A percentile compares a stretch with the other conserved stretches of the same genome.
phyloP scores from a whole-genome alignment of 1,140 invertebrate species.

The Mamestra configurata region DNA sequence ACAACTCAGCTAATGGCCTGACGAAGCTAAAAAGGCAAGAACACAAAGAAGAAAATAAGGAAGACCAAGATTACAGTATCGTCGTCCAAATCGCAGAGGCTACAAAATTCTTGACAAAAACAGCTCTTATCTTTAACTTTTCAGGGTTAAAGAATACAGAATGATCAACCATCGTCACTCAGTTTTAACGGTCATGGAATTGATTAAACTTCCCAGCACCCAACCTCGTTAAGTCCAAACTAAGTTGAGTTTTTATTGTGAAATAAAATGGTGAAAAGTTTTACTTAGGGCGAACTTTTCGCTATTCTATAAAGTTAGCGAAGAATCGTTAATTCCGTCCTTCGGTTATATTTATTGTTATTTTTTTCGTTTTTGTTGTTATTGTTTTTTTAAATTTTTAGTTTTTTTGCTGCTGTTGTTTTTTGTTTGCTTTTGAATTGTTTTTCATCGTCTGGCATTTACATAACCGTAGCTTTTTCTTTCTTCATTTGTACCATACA shows the following conservation, averaged over 20 bases:
- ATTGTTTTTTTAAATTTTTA: conserved; percentile 13
- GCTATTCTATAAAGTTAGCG: conserved; percentile 45
- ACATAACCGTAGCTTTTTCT: too few species aligned
- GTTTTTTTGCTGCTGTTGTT: background rate
- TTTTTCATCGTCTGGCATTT: background rate
- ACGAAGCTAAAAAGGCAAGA: background rate
- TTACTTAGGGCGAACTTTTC: conserved; percentile 49
- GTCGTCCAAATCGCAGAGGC: background rate
- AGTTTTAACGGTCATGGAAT: conserved; percentile 56
- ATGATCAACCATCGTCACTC: conserved; percentile 49
- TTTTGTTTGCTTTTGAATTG: too few species aligned
- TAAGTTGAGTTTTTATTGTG: conserved; percentile 55
- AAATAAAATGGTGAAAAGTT: conserved; percentile 56
- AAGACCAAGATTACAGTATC: background rate
- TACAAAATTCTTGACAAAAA: conserved; percentile 17
- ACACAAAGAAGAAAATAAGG: background rate
- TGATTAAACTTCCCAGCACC: conserved; percentile 52
- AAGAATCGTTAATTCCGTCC: conserved; percentile 56
- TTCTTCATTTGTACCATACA: too few species aligned
- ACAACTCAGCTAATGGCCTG: background rate
- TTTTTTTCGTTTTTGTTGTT: conserved; percentile 31
- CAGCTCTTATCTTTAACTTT: conserved; percentile 33
- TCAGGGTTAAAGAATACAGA: conserved; percentile 38
- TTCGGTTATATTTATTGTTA: conserved; percentile 51
- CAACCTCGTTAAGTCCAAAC: conserved; percentile 51